Evolutionary conservation across 1,140 invertebrate species (phyloP).

Genomic region (Bombyx mandarina): DNA sequence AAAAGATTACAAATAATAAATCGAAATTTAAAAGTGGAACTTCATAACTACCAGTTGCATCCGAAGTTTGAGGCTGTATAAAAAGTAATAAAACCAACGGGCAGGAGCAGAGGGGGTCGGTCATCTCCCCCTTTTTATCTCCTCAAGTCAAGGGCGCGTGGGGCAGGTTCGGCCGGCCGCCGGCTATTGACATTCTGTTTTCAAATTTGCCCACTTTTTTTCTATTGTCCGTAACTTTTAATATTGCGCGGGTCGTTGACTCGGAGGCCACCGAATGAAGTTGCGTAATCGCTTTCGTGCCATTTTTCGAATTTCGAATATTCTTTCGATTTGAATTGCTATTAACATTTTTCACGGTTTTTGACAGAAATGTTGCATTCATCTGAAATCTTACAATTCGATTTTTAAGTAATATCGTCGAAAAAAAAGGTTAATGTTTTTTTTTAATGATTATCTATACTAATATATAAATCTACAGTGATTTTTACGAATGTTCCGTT

Average conservation of each 20-base stretch:
- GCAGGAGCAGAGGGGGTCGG: conserved; percentile 23
- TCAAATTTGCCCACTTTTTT: conserved; percentile 64
- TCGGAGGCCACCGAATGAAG: conserved; percentile 35
- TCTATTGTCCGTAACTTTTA: conserved; percentile 64
- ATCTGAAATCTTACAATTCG: no score
- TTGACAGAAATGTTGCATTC: no score
- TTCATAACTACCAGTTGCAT: conserved; percentile 24
- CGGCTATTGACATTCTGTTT: conserved; percentile 68
- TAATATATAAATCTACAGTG: no score
- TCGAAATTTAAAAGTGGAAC: not conserved
- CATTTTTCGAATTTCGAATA: conserved; percentile 11
- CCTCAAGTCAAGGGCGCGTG: conserved; percentile 64
- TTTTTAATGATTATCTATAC: no score
- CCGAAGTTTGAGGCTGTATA: conserved; percentile 28
- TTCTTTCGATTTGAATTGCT: not conserved
- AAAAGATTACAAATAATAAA: conserved; percentile 1
- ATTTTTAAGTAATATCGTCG: no score
- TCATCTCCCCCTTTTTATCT: conserved; percentile 62
- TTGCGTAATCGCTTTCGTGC: conserved; percentile 24
- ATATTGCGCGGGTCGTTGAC: conserved; percentile 46
- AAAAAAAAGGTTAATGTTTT: no score
- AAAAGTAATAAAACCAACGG: conserved; percentile 32
- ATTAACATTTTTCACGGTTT: no score
- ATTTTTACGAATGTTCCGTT: no score
- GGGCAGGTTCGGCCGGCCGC: conserved; percentile 63